Conservation (phyloP, 2,888 invertebrate species). For the Bimastos eiseni region DNA sequence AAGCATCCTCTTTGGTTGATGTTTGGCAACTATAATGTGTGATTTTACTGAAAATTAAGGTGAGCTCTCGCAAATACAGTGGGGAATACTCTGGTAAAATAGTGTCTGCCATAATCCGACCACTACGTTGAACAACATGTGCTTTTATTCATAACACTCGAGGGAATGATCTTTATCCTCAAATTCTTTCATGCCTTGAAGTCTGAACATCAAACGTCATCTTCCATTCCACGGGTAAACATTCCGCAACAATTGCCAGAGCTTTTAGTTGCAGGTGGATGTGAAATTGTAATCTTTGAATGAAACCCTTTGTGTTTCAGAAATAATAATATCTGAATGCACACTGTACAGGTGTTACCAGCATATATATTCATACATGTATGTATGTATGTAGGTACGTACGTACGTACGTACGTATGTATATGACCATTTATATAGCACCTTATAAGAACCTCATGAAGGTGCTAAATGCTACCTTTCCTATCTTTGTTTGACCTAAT, state of each 20-base stretch:
- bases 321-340: background rate
- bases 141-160: background rate
- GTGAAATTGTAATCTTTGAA: background rate
- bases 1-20: too few species aligned
- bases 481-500: too few species aligned
- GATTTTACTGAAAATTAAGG: too few species aligned
- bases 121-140: background rate
- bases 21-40: too few species aligned
- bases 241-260: background rate
- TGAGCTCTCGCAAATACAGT: background rate
- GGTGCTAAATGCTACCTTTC: too few species aligned
- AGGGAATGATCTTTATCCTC: background rate
- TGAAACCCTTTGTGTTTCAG: background rate
- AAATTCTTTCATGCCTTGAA: background rate
- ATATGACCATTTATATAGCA: too few species aligned
- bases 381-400: too few species aligned
- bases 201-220: background rate
- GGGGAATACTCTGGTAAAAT: background rate
- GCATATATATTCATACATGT: too few species aligned
- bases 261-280: background rate
- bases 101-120: background rate
- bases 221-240: background rate
- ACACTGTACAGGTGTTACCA: too few species aligned
- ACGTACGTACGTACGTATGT: too few species aligned
- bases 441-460: too few species aligned